Evolutionary conservation across 2,888 invertebrate species (phyloP), one percentile per base, ranked within the genome.

Genomic region (Catocala nupta): DNA sequence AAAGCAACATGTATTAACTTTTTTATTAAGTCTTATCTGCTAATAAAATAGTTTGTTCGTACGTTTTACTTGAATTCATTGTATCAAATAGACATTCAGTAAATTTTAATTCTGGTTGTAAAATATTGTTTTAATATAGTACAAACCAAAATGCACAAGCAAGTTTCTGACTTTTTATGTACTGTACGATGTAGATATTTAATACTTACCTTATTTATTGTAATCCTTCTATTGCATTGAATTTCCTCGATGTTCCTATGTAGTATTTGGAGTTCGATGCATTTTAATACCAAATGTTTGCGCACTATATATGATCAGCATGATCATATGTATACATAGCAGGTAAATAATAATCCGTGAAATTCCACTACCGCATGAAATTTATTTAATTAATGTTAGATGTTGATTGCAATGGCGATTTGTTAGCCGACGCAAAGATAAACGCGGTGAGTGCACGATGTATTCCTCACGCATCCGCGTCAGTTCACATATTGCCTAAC

Each of bases 91-190:
- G 33, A 54, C n/a, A 33, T 39, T 7, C 8, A 44, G 33, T 7
- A 9, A 36, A 34, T 55, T 10, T 25, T 3, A 3, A 11, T 55
- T 55, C 43, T 16, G 25, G 5, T 13, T 43, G 34, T 33, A 45
- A 34, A 33, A 16, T 59, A 47, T 55, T 55, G 36, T 55, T 48
- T 49, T 16, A 10, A 25, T 44, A 25, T 60, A 55, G 50, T 60
- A 60, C 55, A 60, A 60, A 55, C 36, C 25, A 25, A 62, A 59
- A 66, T 65, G 71, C 75, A 70, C 62, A 71, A 68, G 52, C 49
- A 45, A 54, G 55, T 49, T 55, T 50, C 52, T 57, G 33, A 43
- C 57, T 52, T 36, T 39, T 45, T 42, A 44, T 39, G 9, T 42
- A 48, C 39, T 49, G 43, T 44, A 55, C 58, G 9, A 39, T 39